Evolutionary conservation across 1,140 invertebrate species (phyloP), one percentile per base, ranked within the genome.

Genomic region (Sycophila sp.): DNA sequence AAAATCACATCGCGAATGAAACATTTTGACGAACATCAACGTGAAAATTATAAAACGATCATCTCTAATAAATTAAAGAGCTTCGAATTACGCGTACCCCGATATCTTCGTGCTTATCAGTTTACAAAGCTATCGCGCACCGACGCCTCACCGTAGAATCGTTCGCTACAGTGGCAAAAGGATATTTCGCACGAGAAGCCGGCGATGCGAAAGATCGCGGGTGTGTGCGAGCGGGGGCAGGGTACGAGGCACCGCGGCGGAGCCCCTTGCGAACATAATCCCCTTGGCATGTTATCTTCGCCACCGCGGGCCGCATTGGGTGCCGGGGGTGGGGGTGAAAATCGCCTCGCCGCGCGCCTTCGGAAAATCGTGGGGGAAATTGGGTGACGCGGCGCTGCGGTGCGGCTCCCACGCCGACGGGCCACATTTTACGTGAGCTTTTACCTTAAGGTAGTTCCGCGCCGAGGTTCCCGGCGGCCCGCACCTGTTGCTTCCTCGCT

Each of bases 401-500:
- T n/a, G n/a, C n/a, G n/a, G n/a, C n/a, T n/a, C n/a, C 15, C 8
- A 4, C 45, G n/a, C 26, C 19, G 34, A 75, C 65, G 71, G 76
- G 70, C 64, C 71, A 79, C 75, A 75, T 76, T 78, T 77, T 79
- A 79, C 72, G 71, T 64, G 74, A 80, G 75, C 71, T 78, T 78
- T 62, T 60, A 69, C 45, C 58, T 34, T 28, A 38, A 42, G 66
- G 22, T 69, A 60, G 32, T 60, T 60, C 42, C 11, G 22, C 10
- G 51, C 62, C 2, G 60, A 70, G 69, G 49, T 69, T 63, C 69
- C 64, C 58, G 49, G 59, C 59, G 63, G 67, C 36, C 56, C 24
- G 53, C 84, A 86, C 84, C 83, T 86, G 84, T 86, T 86, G 84
- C 84, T 85, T 83, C 15, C 24, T 47, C 30, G 45, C 32, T 59